Conservation (phyloP, 37 sponge, comb jelly and placozoan genomes). For the Cladorhizidae sp. region DNA sequence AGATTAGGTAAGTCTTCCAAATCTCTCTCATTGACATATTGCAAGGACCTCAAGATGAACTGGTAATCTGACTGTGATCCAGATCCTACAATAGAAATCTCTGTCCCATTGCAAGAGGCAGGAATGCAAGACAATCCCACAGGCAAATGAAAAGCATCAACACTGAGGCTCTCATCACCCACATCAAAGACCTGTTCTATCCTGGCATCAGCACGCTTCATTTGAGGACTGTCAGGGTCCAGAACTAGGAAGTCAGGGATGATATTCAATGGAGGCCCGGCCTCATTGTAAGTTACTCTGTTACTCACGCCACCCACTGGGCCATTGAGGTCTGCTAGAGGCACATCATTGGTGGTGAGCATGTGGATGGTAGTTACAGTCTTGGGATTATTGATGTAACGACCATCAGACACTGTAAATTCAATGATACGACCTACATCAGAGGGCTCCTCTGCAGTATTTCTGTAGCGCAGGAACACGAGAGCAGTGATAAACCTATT, state of each 20-base stretch:
- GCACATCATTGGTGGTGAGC: slow-evolving; percentile 50
- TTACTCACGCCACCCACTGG: slow-evolving; percentile 13
- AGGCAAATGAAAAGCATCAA: slow-evolving; percentile 24
- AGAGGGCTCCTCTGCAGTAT: slow-evolving; percentile 51
- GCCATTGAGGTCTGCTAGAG: slow-evolving; percentile 55
- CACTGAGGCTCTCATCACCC: slow-evolving; percentile 43
- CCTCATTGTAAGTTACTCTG: slow-evolving; percentile 43
- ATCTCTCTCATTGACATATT: slow-evolving; percentile 50
- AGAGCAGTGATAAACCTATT: slow-evolving; percentile 54
- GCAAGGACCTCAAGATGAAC: slow-evolving; percentile 36
- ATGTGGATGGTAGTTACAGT: slow-evolving; percentile 37
- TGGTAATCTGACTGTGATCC: slow-evolving; percentile 30
- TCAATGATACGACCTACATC: slow-evolving; percentile 26
- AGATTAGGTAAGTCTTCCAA: slow-evolving; percentile 55
- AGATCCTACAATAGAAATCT: slow-evolving; percentile 43
- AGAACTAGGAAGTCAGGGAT: slow-evolving; percentile 7
- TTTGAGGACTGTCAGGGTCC: slow-evolving; percentile 54
- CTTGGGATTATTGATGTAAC: slow-evolving; percentile 6
- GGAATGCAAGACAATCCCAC: slow-evolving; percentile 33
- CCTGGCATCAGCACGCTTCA: slow-evolving; percentile 17
- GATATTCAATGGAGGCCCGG: slow-evolving; percentile 16
- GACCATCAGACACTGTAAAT: slow-evolving; percentile 56
- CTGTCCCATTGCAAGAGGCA: slow-evolving; percentile 38
- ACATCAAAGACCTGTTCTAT: slow-evolving; percentile 55
- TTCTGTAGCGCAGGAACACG: slow-evolving; percentile 23